Conservation (phyloP, 2,888 invertebrate genomes). For the Drosophila picticornis region DNA sequence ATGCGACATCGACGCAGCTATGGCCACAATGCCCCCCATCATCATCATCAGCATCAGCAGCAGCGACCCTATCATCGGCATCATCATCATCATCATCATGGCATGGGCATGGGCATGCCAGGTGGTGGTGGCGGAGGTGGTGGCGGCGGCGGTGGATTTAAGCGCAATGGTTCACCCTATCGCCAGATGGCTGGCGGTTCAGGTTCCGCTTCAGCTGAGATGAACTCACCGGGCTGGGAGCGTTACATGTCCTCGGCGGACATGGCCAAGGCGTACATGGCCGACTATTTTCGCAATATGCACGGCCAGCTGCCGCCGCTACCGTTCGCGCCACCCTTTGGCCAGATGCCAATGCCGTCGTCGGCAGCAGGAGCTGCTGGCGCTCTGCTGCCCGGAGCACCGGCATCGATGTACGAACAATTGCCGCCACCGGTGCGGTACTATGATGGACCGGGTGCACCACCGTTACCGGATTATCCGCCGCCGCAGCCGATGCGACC, state of each 20-base stretch:
- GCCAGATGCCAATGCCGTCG: conserved; percentile 89
- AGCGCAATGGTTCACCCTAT: conserved; percentile 81
- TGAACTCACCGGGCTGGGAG: conserved; percentile 88
- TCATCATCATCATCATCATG: conserved; percentile 82
- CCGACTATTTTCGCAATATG: conserved; percentile 95
- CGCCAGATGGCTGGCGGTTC: conserved; percentile 71
- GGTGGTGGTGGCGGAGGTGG: conserved; percentile 57
- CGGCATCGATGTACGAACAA: conserved; percentile 86
- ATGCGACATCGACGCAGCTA: conserved; percentile 82
- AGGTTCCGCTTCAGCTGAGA: conserved; percentile 85
- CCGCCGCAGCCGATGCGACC: conserved; percentile 86
- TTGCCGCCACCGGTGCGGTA: conserved; percentile 92
- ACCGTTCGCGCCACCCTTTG: conserved; percentile 92
- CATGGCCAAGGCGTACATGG: conserved; percentile 94
- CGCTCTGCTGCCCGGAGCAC: conserved; percentile 83
- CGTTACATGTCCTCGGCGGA: conserved; percentile 87
- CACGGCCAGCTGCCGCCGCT: conserved; percentile 94
- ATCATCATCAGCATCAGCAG: conserved; percentile 88
- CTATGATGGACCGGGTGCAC: conserved; percentile 88
- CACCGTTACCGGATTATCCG: conserved; percentile 92
- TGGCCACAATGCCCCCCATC: conserved; percentile 79
- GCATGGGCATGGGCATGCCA: conserved; percentile 59
- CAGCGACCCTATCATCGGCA: conserved; percentile 86
- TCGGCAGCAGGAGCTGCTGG: conserved; percentile 86
- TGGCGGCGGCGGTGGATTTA: conserved; percentile 71